Evolutionary conservation across 2,113 vertebrate genomes (phyloP), one percentile per base, ranked within the genome.

Genomic region (Lutjanus erythropterus): DNA sequence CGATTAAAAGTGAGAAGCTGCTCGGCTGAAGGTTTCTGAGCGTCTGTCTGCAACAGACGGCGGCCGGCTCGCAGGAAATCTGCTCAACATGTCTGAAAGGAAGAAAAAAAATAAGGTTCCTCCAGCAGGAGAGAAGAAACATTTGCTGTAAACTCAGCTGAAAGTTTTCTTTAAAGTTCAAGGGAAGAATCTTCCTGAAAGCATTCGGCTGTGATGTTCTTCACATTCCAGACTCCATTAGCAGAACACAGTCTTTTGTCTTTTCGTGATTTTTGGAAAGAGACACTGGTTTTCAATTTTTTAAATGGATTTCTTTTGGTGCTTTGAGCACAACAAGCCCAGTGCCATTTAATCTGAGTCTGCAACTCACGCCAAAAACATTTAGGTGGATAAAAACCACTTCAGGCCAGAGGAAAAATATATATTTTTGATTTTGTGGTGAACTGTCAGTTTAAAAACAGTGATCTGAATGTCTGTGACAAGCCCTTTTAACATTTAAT

Each of bases 41-140:
- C 70, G 50, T 86, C 80, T 83, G 84, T 75, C 52, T 23, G 60
- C 41, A 25, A 37, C 80, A 86, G 84, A 83, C 71, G 84, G 84
- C 56, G 0, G 14, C 21, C 19, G 31, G 67, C 42, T 62, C 41
- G 33, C 67, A 61, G 72, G 50, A 73, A 74, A 55, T 70, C 74
- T 75, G 80, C 78, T 61, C 52, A 60, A 61, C 42, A 33, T 2
- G 80, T 55, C 71, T n/a, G 62, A 47, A 2, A 35, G 33, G 50
- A 3, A 35, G 33, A 58, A 2, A n/a, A n/a, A 59, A 58, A 66
- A 59, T 10, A 16, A 37, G 74, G 46, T 60, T 72, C 60, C 61
- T 72, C 60, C 68, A 21, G 16, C 73, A 60, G 61, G 42, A 21
- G 14, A 6, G 35, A 6, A 31, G 44, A 27, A 9, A 35, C 47